Base-by-base conservation (phyloP, 2,888 invertebrate genomes). In the Brachypterus glaber region DNA sequence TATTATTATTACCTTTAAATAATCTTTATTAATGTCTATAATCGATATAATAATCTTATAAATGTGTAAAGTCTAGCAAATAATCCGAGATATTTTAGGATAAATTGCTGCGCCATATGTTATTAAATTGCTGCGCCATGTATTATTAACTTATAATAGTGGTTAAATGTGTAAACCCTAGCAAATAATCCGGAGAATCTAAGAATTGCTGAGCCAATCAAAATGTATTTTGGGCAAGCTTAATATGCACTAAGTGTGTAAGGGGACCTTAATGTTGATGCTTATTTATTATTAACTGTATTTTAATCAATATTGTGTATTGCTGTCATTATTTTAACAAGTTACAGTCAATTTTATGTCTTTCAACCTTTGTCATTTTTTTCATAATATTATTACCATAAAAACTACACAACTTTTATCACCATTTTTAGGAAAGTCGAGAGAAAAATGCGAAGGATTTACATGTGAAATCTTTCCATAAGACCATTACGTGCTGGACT, bases 21-120 rank as follows among this genome's bases (percentile, higher is more conserved):
- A 42, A 39, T 44, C 36, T 16, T 14, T 14, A 29, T 27, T 30
- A 36, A 27, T 40, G 40, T 44, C 41, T 43, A 42, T 45, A 43
- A 11, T 43, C 26, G 41, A 17, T 47, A 46, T 29, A 31, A 27
- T 40, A 25, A 43, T 33, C 48, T 46, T 46, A 40, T 41, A 43
- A 47, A 47, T 41, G 47, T 50, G 48, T 51, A 45, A 31, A 17
- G 43, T 33, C 29, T 39, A 46, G 42, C 45, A 49, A 49, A 39
- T 49, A 50, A 48, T 46, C 43, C 40, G 44, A 48, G 42, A 45
- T 47, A 41, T 43, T 37, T 43, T 48, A 43, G 40, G 40, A 11
- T 64, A 68, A 68, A 69, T 69, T 69, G 69, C 69, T 68, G 65
- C 67, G 66, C 67, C 67, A 68, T n/a, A n/a, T n/a, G n/a, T n/a